Evolutionary conservation across 2,797 vertebrate species (phyloP).

Genomic region (Pangasius krempfi): DNA sequence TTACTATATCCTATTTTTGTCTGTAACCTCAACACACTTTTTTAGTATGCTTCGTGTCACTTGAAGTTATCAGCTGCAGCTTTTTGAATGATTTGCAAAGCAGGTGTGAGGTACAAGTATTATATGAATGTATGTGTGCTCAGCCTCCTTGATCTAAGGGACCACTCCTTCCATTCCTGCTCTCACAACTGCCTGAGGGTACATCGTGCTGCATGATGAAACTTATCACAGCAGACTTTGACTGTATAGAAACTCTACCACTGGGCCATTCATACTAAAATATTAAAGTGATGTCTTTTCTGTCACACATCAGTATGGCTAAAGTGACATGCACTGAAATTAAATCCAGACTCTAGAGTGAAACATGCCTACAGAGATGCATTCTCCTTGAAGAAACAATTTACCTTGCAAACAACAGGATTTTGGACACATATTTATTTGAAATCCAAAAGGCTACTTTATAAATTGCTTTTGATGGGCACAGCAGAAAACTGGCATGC

Average conservation of each 20-base stretch:
- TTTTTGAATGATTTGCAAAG: neutral
- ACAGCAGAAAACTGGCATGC: neutral
- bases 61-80: constrained; percentile 1
- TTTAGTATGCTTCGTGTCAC: neutral
- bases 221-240: neutral
- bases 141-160: constrained; percentile 24
- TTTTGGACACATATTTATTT: neutral
- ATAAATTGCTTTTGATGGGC: neutral
- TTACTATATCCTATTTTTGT: constrained; percentile 52
- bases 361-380: neutral
- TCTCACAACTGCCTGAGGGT: neutral
- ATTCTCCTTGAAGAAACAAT: neutral
- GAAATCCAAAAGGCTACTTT: neutral
- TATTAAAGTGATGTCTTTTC: neutral
- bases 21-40: constrained; percentile 13
- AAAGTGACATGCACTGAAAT: neutral
- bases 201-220: constrained; percentile 66
- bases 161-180: neutral
- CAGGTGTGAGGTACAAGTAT: neutral
- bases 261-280: neutral
- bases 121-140: neutral
- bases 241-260: neutral
- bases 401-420: neutral
- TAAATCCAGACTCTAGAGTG: neutral
- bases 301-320: neutral